Conservation (phyloP, 2,797 vertebrate species). For the Limosa lapponica region DNA sequence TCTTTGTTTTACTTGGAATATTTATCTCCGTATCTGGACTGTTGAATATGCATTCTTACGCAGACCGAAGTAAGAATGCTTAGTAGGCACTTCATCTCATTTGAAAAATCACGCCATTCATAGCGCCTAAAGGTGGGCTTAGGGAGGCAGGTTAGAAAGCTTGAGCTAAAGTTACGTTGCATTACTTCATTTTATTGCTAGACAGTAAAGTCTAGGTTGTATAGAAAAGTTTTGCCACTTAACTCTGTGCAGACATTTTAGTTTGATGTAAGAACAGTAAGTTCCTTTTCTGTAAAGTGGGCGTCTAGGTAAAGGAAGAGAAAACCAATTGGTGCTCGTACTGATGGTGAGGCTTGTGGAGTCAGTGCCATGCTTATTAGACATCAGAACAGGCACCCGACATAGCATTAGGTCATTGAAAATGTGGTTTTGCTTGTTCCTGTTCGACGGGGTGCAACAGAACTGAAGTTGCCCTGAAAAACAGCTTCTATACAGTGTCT, state of each 20-base stretch:
- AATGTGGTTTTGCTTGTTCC: neutral
- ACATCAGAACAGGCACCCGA: neutral
- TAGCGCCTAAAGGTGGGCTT: neutral
- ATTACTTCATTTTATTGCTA: neutral
- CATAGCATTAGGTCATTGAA: neutral
- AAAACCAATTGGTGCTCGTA: accelerated
- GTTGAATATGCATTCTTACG: neutral
- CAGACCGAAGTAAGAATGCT: neutral
- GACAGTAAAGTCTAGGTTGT: neutral
- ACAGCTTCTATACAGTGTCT: neutral
- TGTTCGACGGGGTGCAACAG: neutral
- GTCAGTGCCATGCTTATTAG: neutral
- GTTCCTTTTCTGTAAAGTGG: neutral
- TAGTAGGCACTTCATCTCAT: neutral
- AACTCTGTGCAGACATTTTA: neutral
- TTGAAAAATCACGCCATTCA: neutral
- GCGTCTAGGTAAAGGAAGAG: neutral
- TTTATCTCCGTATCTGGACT: neutral
- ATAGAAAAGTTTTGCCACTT: neutral
- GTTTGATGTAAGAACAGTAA: neutral
- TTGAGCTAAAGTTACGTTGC: neutral
- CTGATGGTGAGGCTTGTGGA: neutral
- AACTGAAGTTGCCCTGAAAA: neutral
- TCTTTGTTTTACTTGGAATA: neutral
- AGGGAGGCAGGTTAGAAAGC: neutral